Evolutionary conservation across 2,113 vertebrate genomes (phyloP), one percentile per base, ranked within the genome.

Genomic region (Albula glossodonta): DNA sequence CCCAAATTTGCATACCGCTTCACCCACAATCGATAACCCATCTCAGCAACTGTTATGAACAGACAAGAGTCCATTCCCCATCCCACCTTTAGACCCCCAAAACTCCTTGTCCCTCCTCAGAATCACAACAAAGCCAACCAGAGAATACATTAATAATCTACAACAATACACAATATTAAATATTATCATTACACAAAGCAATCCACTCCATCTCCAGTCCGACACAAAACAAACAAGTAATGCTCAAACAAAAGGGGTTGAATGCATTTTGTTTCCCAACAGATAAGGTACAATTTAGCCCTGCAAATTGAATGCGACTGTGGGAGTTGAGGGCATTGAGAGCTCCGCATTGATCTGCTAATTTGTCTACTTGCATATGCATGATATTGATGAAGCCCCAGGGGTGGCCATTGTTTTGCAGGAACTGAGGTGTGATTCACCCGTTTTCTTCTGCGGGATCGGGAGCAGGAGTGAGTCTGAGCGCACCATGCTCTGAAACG

Each of bases 291-390:
- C 51, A 82, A 25, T 82, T 56, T 82, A 52, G 49, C 56, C 80
- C 22, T 5, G 51, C 9, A 31, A n/a, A 66, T 48, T 80, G 78
- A 63, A 80, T 48, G 48, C 77, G 51, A 81, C 88, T 81, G 86
- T 86, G 83, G 89, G 86, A 88, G 87, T 84, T 66, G 31, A 70
- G 86, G 84, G 86, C 87, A 89, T 80, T 81, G 77, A 66, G 85
- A 80, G 52, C 88, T 81, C 78, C 41, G 49, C 19, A 89, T 83
- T 89, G 86, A 91, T 91, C 87, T 90, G 81, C 81, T 92, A 91
- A 88, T 87, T 86, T 82, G 49, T 82, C 77, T 83, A 80, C 88
- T 92, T 93, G 88, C 87, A 92, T 91, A 92, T 93, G 87, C 81
- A 91, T 92, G 87, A 78, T 88, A 86, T 53, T 57, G 60, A 87